Conservation (phyloP, 2,113 vertebrate genomes). For the Gadus chalcogrammus region DNA sequence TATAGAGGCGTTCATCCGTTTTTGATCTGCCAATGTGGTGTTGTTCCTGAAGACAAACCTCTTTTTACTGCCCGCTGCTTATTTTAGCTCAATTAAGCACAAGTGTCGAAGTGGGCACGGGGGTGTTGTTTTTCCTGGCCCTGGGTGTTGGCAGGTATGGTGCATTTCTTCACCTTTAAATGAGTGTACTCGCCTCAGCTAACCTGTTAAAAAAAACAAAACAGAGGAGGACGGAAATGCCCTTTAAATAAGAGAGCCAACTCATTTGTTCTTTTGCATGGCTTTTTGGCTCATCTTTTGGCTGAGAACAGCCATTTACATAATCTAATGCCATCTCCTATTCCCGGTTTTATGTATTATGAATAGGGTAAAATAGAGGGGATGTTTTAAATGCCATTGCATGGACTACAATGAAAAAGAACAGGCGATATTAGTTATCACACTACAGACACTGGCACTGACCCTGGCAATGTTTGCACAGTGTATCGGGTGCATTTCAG, state of each 20-base stretch:
- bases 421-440: conserved; percentile 20
- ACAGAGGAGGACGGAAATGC: neutral
- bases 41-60: no score
- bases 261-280: conserved; percentile 6
- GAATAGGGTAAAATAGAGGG: conserved; percentile 44
- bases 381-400: conserved; percentile 59
- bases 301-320: conserved; percentile 35
- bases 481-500: no score
- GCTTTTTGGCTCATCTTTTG: conserved; percentile 25
- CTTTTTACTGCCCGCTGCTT: no score
- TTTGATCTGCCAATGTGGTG: no score
- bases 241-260: conserved; percentile 7
- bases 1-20: no score
- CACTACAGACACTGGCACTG: neutral
- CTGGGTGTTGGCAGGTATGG: no score
- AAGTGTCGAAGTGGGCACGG: no score
- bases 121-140: no score
- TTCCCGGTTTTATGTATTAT: conserved; percentile 42
- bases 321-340: conserved; percentile 37
- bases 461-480: no score
- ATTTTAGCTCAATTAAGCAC: no score
- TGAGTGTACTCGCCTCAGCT: neutral
- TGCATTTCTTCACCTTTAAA: no score
- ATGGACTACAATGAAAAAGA: conserved; percentile 45
- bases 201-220: conserved; percentile 9